Base-by-base conservation (phyloP, 2,888 invertebrate genomes). In the Idaea straminata region DNA sequence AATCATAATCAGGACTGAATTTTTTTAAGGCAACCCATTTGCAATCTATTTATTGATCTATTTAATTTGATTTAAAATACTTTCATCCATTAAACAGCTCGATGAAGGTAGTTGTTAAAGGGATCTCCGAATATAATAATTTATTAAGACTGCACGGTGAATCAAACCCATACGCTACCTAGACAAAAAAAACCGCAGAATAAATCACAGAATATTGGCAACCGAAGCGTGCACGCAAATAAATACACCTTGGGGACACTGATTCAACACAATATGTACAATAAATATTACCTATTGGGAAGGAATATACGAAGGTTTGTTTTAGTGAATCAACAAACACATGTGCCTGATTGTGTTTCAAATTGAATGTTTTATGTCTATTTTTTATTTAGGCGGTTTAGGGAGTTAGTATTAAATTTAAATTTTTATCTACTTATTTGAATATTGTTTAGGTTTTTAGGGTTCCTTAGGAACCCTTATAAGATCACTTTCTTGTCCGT, bases 231-330 rank as follows among this genome's bases (percentile, higher is more conserved):
- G 78, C 79, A 83, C 81, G 81, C 86, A 88, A 88, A 91, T 88
- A 90, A 89, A 89, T 83, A 83, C 82, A 83, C 86, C 86, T 80
- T 75, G 77, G 89, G 89, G 90, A 85, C 82, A 68, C 80, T 82
- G 85, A 86, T 85, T 86, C 87, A 80, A 85, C 83, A 77, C 88
- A 84, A 83, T 83, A 83, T 83, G 80, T 85, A 87, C 87, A 86
- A 88, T 83, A 86, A 86, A 87, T 83, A 86, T 85, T 80, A 81
- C 82, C 81, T 81, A 85, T 83, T 75, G 72, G 74, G 77, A 79
- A 83, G 47, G 10, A 81, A 81, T 72, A 81, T 72, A 79, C 79
- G 76, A 81, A 78, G 76, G 81, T 84, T 87, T 82, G 82, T 83
- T 83, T 80, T 81, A 77, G 73, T 78, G 78, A 82, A 79, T 78